A percentile compares a stretch with the other conserved stretches of the same genome.
Conservation (phyloP, 2,888 invertebrate species). For the Theodoxus fluviatilis region DNA sequence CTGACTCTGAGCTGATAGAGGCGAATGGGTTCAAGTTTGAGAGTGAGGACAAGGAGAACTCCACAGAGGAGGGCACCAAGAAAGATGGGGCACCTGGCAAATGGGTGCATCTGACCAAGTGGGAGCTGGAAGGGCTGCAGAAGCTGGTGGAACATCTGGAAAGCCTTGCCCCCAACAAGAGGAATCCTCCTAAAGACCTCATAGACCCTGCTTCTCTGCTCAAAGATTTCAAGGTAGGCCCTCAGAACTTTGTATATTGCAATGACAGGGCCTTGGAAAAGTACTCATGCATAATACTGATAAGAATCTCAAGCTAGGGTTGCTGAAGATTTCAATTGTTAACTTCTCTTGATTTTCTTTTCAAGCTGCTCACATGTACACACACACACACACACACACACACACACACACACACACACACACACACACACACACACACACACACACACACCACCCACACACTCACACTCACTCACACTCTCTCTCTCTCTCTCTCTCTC, state of each 20-base stretch:
- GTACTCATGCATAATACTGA: too few relatives aligned
- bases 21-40: too few relatives aligned
- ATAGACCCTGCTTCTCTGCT: conserved; percentile 88
- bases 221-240: conserved; percentile 75
- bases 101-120: conserved; percentile 49
- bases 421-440: not conserved
- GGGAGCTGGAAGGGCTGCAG: conserved; percentile 66
- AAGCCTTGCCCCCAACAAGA: conserved; percentile 85
- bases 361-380: not conserved
- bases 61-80: too few relatives aligned
- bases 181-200: conserved; percentile 89
- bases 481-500: too few relatives aligned
- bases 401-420: not conserved
- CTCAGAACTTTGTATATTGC: not conserved
- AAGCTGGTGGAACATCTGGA: conserved; percentile 85
- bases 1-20: conserved; percentile 9
- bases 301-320: too few relatives aligned
- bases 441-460: not conserved
- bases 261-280: not conserved
- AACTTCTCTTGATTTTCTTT: not conserved
- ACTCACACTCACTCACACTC: too few relatives aligned
- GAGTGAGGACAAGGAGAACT: too few relatives aligned
- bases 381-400: not conserved
- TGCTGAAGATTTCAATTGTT: too few relatives aligned
- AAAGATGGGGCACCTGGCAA: too few relatives aligned